Conservation (phyloP, 2,888 invertebrate genomes). For the Eupeodes luniger region DNA sequence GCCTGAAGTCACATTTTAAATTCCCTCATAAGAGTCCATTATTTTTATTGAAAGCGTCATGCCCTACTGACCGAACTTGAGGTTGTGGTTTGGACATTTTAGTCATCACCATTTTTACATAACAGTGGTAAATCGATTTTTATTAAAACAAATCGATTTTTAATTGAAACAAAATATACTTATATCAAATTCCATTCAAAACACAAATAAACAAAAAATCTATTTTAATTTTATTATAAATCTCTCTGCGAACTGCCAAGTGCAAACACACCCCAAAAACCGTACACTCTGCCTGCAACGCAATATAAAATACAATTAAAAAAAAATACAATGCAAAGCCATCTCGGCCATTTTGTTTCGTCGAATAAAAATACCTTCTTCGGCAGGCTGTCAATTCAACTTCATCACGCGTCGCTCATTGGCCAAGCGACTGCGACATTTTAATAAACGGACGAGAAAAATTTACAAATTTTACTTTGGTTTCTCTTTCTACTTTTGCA, state of each 20-base stretch:
- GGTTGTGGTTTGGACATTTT: too few species aligned
- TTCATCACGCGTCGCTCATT: conserved; percentile 75
- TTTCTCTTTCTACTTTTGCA: conserved; percentile 72
- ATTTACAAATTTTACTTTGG: conserved; percentile 56
- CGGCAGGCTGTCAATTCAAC: conserved; percentile 69
- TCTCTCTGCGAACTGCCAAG: neutral
- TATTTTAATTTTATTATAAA: neutral
- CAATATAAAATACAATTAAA: neutral
- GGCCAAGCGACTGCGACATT: conserved; percentile 77
- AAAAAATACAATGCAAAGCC: conserved; percentile 43
- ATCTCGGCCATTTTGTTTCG: conserved; percentile 79
- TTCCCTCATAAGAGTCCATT: too few species aligned
- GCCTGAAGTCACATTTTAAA: too few species aligned
- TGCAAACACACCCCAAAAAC: conserved; percentile 31
- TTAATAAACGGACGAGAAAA: conserved; percentile 78
- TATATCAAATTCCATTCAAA: too few species aligned
- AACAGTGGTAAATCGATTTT: too few species aligned
- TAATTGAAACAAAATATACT: too few species aligned
- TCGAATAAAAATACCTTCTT: conserved; percentile 45
- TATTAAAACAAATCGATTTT: too few species aligned
- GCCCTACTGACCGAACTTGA: too few species aligned
- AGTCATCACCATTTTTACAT: too few species aligned
- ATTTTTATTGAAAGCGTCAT: too few species aligned
- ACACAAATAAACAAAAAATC: neutral
- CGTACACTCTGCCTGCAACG: conserved; percentile 22